Percentiles rank a stretch among this genome's conserved stretches.
phyloP scores from a whole-genome alignment of 2,113 vertebrate genomes.

The Silurus meridionalis region DNA sequence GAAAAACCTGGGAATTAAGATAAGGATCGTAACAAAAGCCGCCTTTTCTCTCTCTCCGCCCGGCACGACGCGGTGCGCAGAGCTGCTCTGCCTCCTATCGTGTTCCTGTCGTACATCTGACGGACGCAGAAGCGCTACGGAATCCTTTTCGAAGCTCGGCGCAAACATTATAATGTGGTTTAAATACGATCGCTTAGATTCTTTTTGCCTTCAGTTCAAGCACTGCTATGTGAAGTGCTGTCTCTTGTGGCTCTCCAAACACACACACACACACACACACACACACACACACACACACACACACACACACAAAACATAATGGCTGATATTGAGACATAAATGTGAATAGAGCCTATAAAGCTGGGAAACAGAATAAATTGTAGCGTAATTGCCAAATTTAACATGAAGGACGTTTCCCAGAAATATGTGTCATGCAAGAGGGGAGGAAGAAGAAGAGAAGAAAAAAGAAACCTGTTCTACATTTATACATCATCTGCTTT shows the following conservation, averaged over 20 bases:
- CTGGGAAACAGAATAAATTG: neutral
- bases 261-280: neutral
- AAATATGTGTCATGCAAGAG: constrained; percentile 27
- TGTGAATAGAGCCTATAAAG: neutral
- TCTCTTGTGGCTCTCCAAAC: neutral
- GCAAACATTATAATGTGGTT: constrained; percentile 47
- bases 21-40: constrained; percentile 72
- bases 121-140: constrained; percentile 45
- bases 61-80: constrained; percentile 58
- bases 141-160: constrained; percentile 25
- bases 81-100: constrained; percentile 49
- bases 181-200: constrained; percentile 27
- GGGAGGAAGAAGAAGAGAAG: neutral
- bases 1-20: constrained; percentile 73
- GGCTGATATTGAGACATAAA: constrained; percentile 29
- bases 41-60: constrained; percentile 47
- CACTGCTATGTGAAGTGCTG: neutral
- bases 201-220: constrained; percentile 35
- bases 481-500: constrained; percentile 65
- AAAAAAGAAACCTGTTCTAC: constrained; percentile 61
- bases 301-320: neutral
- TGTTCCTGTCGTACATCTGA: constrained; percentile 54
- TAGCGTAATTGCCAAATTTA: constrained; percentile 54
- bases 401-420: constrained; percentile 50
- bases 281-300: neutral